Evolutionary conservation across 1,140 invertebrate species (phyloP).

Genomic region (Brachionus manjavacas): DNA sequence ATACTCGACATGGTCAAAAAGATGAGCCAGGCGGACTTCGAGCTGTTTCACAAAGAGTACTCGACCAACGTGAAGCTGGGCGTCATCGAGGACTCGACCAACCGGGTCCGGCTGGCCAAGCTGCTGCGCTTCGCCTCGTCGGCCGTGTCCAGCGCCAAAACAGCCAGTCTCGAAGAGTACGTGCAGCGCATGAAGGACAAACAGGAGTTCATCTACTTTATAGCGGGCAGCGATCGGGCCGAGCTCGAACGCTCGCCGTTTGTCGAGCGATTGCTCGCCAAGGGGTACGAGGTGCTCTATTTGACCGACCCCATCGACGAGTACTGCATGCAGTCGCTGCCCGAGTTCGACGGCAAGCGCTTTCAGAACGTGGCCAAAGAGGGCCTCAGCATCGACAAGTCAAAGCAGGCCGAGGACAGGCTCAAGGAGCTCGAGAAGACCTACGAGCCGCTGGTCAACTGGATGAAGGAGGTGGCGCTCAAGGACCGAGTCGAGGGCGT

Average conservation of each 20-base stretch:
- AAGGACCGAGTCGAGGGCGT: slow-evolving; percentile 79
- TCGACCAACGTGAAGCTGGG: slow-evolving; percentile 96
- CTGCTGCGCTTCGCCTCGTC: slow-evolving; percentile 85
- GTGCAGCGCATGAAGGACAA: slow-evolving; percentile 93
- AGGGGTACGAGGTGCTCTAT: slow-evolving; percentile 90
- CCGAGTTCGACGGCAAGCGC: slow-evolving; percentile 98
- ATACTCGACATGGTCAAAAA: slow-evolving; percentile 98
- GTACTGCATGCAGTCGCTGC: slow-evolving; percentile 88
- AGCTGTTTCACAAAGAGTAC: slow-evolving; percentile 97
- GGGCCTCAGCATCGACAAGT: slow-evolving; percentile 76
- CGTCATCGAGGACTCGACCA: slow-evolving; percentile 92
- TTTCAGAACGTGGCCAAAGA: slow-evolving; percentile 99
- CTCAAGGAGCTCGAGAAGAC: slow-evolving; percentile 72
- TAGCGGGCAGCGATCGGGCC: slow-evolving; percentile 69
- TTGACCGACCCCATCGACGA: slow-evolving; percentile 95
- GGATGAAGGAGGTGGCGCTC: slow-evolving; percentile 78
- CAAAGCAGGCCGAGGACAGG: slow-evolving; percentile 74
- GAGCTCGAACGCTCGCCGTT: slow-evolving; percentile 84
- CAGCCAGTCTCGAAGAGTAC: slow-evolving; percentile 79
- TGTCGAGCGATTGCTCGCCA: slow-evolving; percentile 83
- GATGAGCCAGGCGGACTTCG: slow-evolving; percentile 80
- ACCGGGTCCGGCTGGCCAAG: slow-evolving; percentile 88
- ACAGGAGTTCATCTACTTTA: slow-evolving; percentile 91
- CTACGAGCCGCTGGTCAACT: slow-evolving; percentile 84
- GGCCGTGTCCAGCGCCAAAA: slow-evolving; percentile 62